phyloP scores from a whole-genome alignment of 2,113 vertebrate species.

The Tiliqua scincoides region DNA sequence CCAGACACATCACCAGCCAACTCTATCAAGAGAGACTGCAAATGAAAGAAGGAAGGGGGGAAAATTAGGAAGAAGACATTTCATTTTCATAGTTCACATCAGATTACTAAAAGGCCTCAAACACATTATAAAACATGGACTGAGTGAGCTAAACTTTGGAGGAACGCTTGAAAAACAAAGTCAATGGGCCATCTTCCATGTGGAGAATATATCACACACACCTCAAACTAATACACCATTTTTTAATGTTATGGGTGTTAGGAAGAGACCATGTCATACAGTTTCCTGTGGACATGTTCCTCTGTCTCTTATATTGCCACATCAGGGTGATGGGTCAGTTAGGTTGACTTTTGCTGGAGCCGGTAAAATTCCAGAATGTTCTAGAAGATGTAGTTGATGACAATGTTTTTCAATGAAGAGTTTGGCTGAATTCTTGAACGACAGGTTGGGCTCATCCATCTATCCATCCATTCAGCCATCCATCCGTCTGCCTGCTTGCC shows the following conservation, averaged over 20 bases:
- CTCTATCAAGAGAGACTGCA: conserved; percentile 27
- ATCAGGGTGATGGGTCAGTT: not conserved
- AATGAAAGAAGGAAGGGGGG: not conserved
- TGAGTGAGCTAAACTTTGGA: conserved; percentile 46
- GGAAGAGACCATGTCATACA: not conserved
- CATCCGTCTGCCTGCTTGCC: too few species aligned
- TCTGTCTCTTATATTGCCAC: not conserved
- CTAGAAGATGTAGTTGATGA: too few species aligned
- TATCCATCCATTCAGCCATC: not conserved
- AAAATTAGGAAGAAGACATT: conserved; percentile 28
- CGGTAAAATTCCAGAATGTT: not conserved
- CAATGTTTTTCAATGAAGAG: not conserved
- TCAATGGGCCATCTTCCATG: not conserved
- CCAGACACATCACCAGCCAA: conserved; percentile 19
- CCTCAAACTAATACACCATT: conserved; percentile 7
- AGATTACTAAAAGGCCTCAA: conserved; percentile 18
- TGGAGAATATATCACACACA: not conserved
- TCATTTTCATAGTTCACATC: conserved; percentile 35
- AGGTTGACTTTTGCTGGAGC: not conserved
- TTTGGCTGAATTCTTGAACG: not conserved
- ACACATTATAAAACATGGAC: conserved; percentile 20
- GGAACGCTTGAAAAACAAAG: conserved; percentile 23
- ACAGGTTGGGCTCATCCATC: not conserved
- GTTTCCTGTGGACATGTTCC: too few species aligned
- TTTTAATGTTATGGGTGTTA: not conserved